Evolutionary conservation across 1,140 invertebrate genomes (phyloP), one percentile per base, ranked within the genome.

Genomic region (Propsilocerus akamusi): DNA sequence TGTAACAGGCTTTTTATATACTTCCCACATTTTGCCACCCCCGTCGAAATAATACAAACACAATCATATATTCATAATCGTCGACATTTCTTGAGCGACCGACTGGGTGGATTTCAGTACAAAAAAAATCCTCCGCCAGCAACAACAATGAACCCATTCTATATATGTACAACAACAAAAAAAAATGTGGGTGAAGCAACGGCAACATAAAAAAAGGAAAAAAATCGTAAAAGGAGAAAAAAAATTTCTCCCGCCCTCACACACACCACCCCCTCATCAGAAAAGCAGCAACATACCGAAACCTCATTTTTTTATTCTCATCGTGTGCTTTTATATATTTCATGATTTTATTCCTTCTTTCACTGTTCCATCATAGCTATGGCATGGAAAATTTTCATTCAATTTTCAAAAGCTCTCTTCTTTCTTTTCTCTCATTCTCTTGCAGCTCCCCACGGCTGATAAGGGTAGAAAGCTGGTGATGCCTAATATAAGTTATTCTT

Each of bases 1-100:
- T 41, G 34, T 41, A 41, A 41, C 34, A 41, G 34, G 34, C 34
- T 20, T 20, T 41, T 41, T 41, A 41, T 41, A 20, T 41, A 17
- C 22, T 37, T 41, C 22, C 17, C 28, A 8, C 28, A 30, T n/a
- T 30, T 30, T 30, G 28, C 10, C 28, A 11, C n/a, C 10, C 28
- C 28, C 28, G n/a, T n/a, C 28, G 10, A 30, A 2, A 3, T 20
- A 7, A 1, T 6, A 41, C 34, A 4, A 41, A 14, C 14, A 41
- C 34, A 41, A 41, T 20, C 34, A 41, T 20, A 41, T 41, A 20
- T 41, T 41, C 34, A 41, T 41, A 41, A 41, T 41, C 34, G 34
- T 41, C 34, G 34, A 41, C 34, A 20, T 41, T 41, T 37, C 28
- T 30, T 30, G 28, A 10, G 11, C 14, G 28, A 10, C 14, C 11